These are phyloP conservation scores for Oligia strigilis DNA, from an alignment of 2,888 invertebrate species.

Conservation along the genomic window DNA sequence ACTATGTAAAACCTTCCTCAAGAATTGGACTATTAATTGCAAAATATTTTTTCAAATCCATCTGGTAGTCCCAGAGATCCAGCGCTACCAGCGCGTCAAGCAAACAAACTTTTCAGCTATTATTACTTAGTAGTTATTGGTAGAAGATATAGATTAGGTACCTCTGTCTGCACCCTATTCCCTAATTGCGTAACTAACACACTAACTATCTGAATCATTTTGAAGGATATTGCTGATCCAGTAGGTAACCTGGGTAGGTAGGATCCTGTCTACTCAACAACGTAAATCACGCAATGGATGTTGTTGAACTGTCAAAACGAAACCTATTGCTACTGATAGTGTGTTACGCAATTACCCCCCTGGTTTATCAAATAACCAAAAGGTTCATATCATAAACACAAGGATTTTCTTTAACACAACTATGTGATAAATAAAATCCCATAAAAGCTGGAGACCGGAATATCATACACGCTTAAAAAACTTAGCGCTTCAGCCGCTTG, in stretches of 20 bases:
- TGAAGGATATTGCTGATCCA: no score
- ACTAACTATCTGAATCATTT: no score
- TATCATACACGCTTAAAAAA: background rate
- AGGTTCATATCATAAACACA: background rate
- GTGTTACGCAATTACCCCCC: background rate
- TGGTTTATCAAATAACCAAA: background rate
- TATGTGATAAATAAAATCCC: background rate
- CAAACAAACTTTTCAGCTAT: background rate
- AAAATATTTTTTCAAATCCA: background rate
- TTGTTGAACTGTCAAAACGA: background rate
- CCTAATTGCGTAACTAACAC: no score
- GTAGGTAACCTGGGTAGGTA: no score
- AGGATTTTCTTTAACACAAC: background rate
- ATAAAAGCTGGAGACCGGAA: background rate
- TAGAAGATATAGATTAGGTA: no score
- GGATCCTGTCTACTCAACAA: background rate
- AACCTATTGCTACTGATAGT: background rate
- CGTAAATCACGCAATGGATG: background rate
- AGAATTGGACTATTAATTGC: background rate
- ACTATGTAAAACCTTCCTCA: background rate
- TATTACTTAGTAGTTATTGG: no score
- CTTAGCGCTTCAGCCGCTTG: constrained; percentile 52
- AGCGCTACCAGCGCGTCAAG: no score
- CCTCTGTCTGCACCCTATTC: background rate
- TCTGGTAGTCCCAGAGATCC: background rate